phyloP scores from a whole-genome alignment of 2,797 vertebrate species.

The Micropoecilia bifurca region DNA sequence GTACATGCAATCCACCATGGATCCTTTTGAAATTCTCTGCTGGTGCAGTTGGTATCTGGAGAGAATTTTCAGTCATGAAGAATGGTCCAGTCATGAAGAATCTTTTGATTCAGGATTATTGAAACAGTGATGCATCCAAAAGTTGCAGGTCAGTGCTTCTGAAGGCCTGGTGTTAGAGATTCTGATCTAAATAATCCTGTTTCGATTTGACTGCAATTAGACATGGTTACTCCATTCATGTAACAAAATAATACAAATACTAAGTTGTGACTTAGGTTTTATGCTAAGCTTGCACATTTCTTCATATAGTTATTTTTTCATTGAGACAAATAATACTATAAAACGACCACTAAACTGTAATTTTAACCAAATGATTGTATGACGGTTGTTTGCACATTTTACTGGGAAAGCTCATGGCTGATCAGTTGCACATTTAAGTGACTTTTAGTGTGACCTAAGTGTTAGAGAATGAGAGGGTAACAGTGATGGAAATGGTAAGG shows the following conservation, averaged over 20 bases:
- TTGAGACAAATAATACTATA: background rate
- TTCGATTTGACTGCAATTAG: background rate
- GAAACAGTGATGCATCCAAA: background rate
- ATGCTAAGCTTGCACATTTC: background rate
- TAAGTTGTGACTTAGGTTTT: background rate
- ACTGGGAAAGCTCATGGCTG: background rate
- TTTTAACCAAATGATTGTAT: background rate
- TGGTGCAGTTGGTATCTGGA: background rate
- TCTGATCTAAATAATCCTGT: background rate
- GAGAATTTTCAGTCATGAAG: background rate
- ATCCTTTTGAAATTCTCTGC: background rate
- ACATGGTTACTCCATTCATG: background rate
- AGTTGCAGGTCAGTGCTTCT: background rate
- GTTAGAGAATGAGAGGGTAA: constrained; percentile 13
- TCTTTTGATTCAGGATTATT: background rate
- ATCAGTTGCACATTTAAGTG: background rate
- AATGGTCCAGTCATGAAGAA: no score
- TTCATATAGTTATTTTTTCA: background rate
- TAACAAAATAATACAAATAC: background rate
- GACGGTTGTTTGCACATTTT: background rate
- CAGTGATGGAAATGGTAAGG: constrained; percentile 30
- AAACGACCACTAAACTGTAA: background rate
- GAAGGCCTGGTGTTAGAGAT: background rate
- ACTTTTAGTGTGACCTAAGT: background rate
- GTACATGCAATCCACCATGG: background rate